These are phyloP conservation scores for Zaprionus taronus DNA, from an alignment of 1,140 invertebrate genomes.

Conservation along the genomic window DNA sequence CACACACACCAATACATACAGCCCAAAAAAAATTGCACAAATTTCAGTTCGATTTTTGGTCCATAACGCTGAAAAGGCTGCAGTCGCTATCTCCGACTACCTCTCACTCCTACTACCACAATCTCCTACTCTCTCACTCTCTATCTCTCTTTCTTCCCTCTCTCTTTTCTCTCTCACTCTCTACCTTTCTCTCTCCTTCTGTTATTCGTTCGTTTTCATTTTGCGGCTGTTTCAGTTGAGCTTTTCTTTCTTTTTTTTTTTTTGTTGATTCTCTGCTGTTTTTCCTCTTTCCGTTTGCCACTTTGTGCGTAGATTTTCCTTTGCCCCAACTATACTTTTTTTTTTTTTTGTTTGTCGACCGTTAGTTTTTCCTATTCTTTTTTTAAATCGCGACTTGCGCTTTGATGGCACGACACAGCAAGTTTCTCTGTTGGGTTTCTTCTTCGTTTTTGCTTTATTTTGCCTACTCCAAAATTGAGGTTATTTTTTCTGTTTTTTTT, in stretches of 20 bases:
- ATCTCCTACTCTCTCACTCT: background rate
- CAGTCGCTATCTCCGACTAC: conserved; percentile 33
- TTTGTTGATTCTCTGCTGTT: conserved; percentile 15
- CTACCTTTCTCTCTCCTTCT: background rate
- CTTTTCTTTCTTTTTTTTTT: conserved; percentile 26
- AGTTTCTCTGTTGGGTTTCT: conserved; percentile 34
- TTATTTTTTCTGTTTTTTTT: conserved; percentile 1
- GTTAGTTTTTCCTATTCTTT: conserved; percentile 18
- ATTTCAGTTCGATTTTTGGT: conserved; percentile 80
- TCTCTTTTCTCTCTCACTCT: background rate
- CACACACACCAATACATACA: background rate
- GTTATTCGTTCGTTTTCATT: conserved; percentile 33
- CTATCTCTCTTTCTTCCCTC: background rate
- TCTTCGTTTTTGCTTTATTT: conserved; percentile 31
- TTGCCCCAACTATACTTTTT: conserved; percentile 28
- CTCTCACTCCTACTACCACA: conserved; percentile 11
- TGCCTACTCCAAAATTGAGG: conserved; percentile 28
- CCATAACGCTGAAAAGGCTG: conserved; percentile 63
- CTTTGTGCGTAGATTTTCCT: conserved; percentile 73
- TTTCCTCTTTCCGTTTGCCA: conserved; percentile 62
- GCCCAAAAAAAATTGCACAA: conserved; percentile 52
- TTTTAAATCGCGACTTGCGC: conserved; percentile 46
- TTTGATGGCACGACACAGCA: conserved; percentile 54
- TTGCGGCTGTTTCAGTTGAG: conserved; percentile 35
- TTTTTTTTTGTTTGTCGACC: conserved; percentile 8